Base-by-base conservation (phyloP, 2,888 invertebrate genomes). In the Hartigia nigra region DNA sequence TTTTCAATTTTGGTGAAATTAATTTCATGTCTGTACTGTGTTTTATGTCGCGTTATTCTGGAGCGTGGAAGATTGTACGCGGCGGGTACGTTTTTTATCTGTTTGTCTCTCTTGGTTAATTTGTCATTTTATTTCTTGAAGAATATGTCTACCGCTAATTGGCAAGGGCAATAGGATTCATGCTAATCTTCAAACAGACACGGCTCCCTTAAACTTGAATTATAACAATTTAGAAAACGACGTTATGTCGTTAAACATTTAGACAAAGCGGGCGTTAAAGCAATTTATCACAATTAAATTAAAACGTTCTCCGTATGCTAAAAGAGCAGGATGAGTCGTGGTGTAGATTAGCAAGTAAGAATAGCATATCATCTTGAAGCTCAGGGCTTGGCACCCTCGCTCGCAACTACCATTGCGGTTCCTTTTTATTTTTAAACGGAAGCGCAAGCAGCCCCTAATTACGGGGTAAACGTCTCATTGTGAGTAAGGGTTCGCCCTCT, bases 361-460 rank as follows among this genome's bases (percentile, higher is more conserved):
- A 79, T 76, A 79, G 74, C 75, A 79, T 79, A 76, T 79, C 76
- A 69, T 79, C 76, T 79, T 34, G 69, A 34, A 69, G 75, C 75
- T 37, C 78, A 31, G 72, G 74, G 32, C 72, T 31, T 72, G 31
- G 72, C 31, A 34, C 72, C 55, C 72, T 23, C 31, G 72, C 12
- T 72, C 31, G 12, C 72, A 34, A 31, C 72, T 31, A 34, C 31
- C 11, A 14, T 34, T 72, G 72, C 72, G 72, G 72, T 72, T 12
- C 12, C 72, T 70, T 78, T 76, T 78, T 39, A 34, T 79, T 79
- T 75, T 79, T 35, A 74, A 79, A 35, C 76, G 74, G 69, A 55
- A 79, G 72, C 78, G 75, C 78, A 76, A 78, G 76, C 78, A 70
- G 78, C 76, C 74, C 78, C 78, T 79, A 79, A 76, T 79, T 79